These are phyloP conservation scores for Dendrolimus punctatus DNA, from an alignment of 1,140 invertebrate genomes.

Conservation along the genomic window DNA sequence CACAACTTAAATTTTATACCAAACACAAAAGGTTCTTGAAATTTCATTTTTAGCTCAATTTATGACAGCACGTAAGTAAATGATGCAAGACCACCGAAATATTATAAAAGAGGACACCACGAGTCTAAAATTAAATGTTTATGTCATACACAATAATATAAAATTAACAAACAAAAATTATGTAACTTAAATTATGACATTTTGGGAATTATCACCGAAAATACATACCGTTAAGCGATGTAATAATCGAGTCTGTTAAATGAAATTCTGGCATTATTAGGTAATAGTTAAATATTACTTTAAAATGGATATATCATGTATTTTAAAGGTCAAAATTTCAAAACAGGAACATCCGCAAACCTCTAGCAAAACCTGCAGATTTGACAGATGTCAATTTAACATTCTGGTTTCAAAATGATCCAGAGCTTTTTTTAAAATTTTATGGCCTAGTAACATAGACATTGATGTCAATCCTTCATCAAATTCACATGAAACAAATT, in stretches of 20 bases:
- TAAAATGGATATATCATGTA: not conserved
- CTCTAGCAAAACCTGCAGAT: too few species aligned
- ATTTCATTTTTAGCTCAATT: conserved; percentile 11
- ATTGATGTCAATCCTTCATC: too few species aligned
- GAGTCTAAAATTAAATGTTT: conserved; percentile 60
- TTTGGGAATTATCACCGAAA: conserved; percentile 15
- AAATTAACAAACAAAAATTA: conserved; percentile 52
- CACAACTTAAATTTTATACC: conserved; percentile 17
- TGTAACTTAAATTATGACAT: conserved; percentile 36
- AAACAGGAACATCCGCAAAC: too few species aligned
- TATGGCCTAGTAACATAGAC: too few species aligned
- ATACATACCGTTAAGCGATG: conserved; percentile 48
- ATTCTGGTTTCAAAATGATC: too few species aligned
- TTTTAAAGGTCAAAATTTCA: not conserved
- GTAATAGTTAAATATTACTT: conserved; percentile 1
- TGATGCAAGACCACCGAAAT: conserved; percentile 8
- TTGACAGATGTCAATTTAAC: too few species aligned
- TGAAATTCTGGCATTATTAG: conserved; percentile 49
- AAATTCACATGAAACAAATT: too few species aligned
- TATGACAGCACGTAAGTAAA: not conserved
- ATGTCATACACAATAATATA: conserved; percentile 39
- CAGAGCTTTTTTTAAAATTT: too few species aligned
- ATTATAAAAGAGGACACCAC: conserved; percentile 32
- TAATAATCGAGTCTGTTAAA: conserved; percentile 48
- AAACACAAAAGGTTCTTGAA: conserved; percentile 19